Evolutionary conservation across 2,113 vertebrate genomes (phyloP).

Genomic region (Eudyptes chrysolophus): DNA sequence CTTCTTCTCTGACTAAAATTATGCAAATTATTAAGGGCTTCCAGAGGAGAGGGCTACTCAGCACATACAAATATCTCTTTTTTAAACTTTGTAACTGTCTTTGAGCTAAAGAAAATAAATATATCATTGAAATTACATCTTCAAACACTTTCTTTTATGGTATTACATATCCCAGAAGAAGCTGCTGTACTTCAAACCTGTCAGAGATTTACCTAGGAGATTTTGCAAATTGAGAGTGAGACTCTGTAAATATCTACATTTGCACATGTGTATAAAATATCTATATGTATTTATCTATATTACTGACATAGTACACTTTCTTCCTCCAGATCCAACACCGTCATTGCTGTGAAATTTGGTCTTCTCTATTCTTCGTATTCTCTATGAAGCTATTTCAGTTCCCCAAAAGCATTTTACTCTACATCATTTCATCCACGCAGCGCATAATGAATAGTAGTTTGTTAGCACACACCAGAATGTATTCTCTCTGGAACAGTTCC

Average conservation of each 20-base stretch:
- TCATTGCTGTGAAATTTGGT: background rate
- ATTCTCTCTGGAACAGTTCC: background rate
- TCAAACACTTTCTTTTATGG: background rate
- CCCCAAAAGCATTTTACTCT: background rate
- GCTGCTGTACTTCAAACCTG: background rate
- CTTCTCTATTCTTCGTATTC: background rate
- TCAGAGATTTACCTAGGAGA: background rate
- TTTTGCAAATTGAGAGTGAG: background rate
- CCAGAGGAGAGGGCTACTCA: background rate
- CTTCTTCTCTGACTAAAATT: background rate
- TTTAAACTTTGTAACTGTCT: background rate
- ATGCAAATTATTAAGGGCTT: background rate
- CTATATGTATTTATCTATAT: background rate
- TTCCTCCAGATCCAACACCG: background rate
- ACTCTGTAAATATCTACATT: background rate
- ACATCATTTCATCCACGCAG: background rate
- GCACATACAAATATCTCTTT: background rate
- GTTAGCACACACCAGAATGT: background rate
- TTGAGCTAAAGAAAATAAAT: background rate
- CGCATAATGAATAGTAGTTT: background rate
- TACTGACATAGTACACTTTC: background rate
- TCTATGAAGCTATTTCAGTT: background rate
- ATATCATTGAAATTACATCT: background rate
- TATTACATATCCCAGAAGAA: background rate
- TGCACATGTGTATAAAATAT: accelerated